Base-by-base conservation (phyloP, 2,797 vertebrate species). In the Spondyliosoma cantharus region DNA sequence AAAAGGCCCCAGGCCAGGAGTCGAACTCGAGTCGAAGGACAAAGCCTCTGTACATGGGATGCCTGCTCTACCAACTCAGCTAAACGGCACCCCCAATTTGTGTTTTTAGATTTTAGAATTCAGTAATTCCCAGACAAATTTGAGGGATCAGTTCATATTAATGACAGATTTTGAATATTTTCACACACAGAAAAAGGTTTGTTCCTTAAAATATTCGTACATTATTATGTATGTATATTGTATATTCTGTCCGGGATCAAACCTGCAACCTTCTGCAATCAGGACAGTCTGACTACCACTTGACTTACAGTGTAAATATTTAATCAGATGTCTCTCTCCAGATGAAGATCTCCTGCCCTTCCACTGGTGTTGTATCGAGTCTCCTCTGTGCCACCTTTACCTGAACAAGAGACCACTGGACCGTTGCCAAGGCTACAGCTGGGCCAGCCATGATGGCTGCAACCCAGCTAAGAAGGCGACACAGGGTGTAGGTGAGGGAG, bases 281-380 rank as follows among this genome's bases (percentile, higher is more conserved):
- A 49, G 59, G 52, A 17, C 59, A 67, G 9, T 22, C 42, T 52
- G 24, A 27, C 19, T 5, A 3, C n/a, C 29, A 42, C 4, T 32
- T 58, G 16, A 5, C 15, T 17, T 27, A 4, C 8, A 5, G 24
- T 42, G 8, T 27, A 25, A 20, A 6, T 20, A 54, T 61, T 19
- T 45, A 3, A 70, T 67, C 3, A 46, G 62, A 42, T 20, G 0
- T 76, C 20, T 85, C 62, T 83, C 48, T 71, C 17, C 76, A 96
- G 96, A 95, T 80, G 91, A 90, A 49, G 96, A 96, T 71, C 92
- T 96, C 24, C 85, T 95, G 74, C 96, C 96, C 0, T 96, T 96
- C 83, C 94, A 95, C 78, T 96, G 95, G 96, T 96, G 96, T 65
- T 96, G 96, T 69, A 77, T 94, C 4, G 89, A 94, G 53, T 95